These are phyloP conservation scores for Atta colombica DNA, from an alignment of 1,140 invertebrate genomes.

Conservation along the genomic window DNA sequence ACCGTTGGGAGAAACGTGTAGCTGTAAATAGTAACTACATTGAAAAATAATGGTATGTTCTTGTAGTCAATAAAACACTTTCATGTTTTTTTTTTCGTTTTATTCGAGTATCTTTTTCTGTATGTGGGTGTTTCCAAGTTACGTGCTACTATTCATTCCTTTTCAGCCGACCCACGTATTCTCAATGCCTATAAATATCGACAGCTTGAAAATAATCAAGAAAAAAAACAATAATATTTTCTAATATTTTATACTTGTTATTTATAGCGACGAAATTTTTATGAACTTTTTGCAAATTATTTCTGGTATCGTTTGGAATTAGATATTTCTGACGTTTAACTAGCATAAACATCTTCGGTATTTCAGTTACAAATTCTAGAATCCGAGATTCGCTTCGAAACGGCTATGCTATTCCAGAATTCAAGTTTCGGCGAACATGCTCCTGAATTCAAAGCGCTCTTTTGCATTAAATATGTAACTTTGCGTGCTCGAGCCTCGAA, in stretches of 20 bases:
- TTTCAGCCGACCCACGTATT: background rate
- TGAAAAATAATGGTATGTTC: no score
- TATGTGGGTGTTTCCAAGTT: no score
- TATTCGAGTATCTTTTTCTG: no score
- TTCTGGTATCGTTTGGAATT: background rate
- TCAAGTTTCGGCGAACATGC: constrained; percentile 5
- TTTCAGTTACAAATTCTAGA: background rate
- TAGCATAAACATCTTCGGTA: constrained; percentile 19
- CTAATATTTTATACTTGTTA: background rate
- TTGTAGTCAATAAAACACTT: no score
- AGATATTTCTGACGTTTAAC: constrained; percentile 2
- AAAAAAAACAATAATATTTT: background rate
- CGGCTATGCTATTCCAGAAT: background rate
- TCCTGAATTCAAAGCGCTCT: background rate
- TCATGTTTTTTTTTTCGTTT: no score
- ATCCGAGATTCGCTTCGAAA: constrained; percentile 28
- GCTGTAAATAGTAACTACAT: no score
- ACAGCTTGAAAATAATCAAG: background rate
- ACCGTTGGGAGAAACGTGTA: no score
- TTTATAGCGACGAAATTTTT: background rate
- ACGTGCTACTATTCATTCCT: no score
- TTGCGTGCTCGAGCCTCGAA: background rate
- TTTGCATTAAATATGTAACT: background rate
- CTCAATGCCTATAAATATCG: background rate
- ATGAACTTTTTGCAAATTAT: background rate